phyloP scores from a whole-genome alignment of 2,797 vertebrate genomes.

The Pyrocephalus nanus region DNA sequence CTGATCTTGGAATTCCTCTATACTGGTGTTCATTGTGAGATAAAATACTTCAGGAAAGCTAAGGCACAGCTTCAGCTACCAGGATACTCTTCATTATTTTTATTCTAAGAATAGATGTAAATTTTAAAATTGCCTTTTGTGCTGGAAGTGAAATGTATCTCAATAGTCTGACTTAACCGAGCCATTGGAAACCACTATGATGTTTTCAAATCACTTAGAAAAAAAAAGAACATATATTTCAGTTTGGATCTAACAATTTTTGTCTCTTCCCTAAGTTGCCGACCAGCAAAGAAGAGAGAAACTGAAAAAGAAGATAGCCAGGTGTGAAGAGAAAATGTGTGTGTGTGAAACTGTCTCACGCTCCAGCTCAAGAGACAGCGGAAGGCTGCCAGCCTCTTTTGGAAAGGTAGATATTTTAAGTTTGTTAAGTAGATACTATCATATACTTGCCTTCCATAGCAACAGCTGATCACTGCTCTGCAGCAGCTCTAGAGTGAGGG shows the following conservation, averaged over 20 bases:
- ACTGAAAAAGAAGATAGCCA: conserved; percentile 77
- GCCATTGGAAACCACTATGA: neutral
- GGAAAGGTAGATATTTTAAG: conserved; percentile 77
- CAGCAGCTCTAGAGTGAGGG: neutral
- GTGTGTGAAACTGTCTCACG: conserved; percentile 72
- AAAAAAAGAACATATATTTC: neutral
- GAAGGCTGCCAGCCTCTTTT: conserved; percentile 61
- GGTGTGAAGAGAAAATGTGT: conserved; percentile 70
- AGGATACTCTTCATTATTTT: neutral
- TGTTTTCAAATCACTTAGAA: neutral
- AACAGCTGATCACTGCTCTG: neutral
- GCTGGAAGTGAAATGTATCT: neutral
- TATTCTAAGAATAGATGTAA: neutral
- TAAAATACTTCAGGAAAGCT: neutral
- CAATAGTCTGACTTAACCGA: neutral
- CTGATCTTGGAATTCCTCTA: neutral
- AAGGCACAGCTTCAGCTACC: neutral
- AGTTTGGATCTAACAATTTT: neutral
- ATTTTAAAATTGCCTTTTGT: neutral
- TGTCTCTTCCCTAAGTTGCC: conserved; percentile 79
- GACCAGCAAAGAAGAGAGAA: conserved; percentile 86
- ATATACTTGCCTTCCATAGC: neutral
- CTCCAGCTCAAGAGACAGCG: conserved; percentile 67
- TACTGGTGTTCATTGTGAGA: neutral
- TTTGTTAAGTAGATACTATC: neutral